A percentile compares a stretch with the other conserved stretches of the same genome.
Evolutionary conservation across 2,888 invertebrate species (phyloP).

Genomic region (Xanthia togata): DNA sequence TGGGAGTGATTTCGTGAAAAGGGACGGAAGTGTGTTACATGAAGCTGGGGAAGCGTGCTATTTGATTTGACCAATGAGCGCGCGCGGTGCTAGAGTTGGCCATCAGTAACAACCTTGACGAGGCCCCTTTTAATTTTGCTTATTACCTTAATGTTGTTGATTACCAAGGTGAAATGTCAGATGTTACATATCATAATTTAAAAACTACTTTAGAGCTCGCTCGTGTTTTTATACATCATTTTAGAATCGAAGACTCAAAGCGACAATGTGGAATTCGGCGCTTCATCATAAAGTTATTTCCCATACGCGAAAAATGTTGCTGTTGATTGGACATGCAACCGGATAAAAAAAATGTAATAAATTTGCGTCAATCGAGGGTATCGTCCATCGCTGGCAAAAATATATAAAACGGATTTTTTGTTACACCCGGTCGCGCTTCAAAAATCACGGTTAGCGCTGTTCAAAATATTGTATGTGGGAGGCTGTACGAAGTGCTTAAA

Average conservation of each 20-base stretch:
- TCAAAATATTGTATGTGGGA: constrained; percentile 4
- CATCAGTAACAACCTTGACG: too few relatives aligned
- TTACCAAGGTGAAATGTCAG: too few relatives aligned
- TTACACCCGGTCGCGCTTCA: constrained; percentile 1
- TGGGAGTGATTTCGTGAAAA: too few relatives aligned
- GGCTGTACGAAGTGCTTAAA: neutral
- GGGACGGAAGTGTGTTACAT: too few relatives aligned
- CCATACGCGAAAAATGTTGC: constrained; percentile 11
- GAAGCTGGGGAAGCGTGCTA: too few relatives aligned
- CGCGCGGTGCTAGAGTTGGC: too few relatives aligned
- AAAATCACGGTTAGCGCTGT: constrained; percentile 15
- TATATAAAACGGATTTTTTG: constrained; percentile 26
- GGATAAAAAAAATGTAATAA: constrained; percentile 41
- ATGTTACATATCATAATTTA: too few relatives aligned
- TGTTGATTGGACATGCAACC: constrained; percentile 32
- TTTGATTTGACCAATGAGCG: too few relatives aligned
- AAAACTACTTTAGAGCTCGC: too few relatives aligned
- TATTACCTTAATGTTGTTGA: too few relatives aligned
- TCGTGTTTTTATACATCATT: neutral
- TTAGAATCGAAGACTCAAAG: neutral
- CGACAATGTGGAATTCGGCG: neutral
- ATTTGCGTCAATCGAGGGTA: constrained; percentile 29
- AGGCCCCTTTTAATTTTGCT: too few relatives aligned
- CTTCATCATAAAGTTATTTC: constrained; percentile 32
- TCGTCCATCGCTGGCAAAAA: constrained; percentile 27